phyloP scores from a whole-genome alignment of 1,140 invertebrate genomes.

The Triops longicaudatus region DNA sequence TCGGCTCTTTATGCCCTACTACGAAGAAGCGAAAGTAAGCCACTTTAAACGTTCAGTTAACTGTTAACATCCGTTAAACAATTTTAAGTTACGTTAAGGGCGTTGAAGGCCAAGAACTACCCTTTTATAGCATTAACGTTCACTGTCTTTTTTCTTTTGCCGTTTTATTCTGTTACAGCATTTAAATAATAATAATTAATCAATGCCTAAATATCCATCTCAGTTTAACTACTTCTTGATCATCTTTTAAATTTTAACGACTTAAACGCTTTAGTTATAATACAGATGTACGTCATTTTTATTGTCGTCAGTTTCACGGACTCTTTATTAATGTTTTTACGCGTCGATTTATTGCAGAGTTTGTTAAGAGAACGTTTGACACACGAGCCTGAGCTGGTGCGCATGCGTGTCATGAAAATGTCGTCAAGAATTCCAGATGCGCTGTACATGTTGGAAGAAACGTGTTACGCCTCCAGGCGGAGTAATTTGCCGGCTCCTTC shows the following conservation, averaged over 20 bases:
- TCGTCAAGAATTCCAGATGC: slow-evolving; percentile 75
- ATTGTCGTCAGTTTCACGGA: slow-evolving; percentile 3
- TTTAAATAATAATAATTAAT: too few relatives aligned
- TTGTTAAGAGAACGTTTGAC: slow-evolving; percentile 74
- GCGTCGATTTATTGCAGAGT: slow-evolving; percentile 42
- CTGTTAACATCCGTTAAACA: too few relatives aligned
- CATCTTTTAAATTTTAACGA: too few relatives aligned
- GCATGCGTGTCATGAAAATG: slow-evolving; percentile 48
- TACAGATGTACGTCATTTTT: too few relatives aligned
- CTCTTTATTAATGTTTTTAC: slow-evolving; percentile 21
- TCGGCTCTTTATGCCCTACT: slow-evolving; percentile 83
- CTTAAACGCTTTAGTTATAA: too few relatives aligned
- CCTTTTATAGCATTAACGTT: too few relatives aligned
- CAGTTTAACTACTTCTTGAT: too few relatives aligned
- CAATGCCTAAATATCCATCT: too few relatives aligned
- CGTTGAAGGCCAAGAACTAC: too few relatives aligned
- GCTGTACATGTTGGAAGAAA: slow-evolving; percentile 79
- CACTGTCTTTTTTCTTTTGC: too few relatives aligned
- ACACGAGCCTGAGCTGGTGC: slow-evolving; percentile 65
- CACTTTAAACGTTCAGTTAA: too few relatives aligned
- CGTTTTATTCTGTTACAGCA: too few relatives aligned
- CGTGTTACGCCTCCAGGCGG: slow-evolving; percentile 39
- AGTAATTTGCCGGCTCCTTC: not conserved
- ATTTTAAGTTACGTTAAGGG: not conserved
- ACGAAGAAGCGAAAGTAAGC: slow-evolving; percentile 79